These are phyloP conservation scores for Ophioninae sp. DNA, from an alignment of 2,888 invertebrate genomes.

Conservation along the genomic window DNA sequence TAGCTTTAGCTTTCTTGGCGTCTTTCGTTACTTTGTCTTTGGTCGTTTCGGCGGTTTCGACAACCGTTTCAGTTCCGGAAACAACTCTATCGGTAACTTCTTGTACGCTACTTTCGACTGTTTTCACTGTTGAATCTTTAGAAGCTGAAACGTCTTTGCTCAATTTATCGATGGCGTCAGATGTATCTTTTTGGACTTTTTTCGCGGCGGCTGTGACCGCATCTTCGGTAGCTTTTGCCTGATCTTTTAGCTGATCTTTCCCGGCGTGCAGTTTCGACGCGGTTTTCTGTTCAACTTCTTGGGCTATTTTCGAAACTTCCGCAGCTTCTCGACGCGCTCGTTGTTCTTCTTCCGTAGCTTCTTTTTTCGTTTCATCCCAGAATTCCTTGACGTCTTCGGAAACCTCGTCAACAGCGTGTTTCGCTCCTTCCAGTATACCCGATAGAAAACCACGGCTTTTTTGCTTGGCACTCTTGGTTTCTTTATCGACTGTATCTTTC, in stretches of 20 bases:
- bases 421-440: constrained; percentile 64
- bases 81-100: constrained; percentile 49
- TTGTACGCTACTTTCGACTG: constrained; percentile 73
- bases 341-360: constrained; percentile 62
- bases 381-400: constrained; percentile 67
- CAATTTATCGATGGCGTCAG: constrained; percentile 64
- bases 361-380: constrained; percentile 64
- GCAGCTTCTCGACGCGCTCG: constrained; percentile 46
- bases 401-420: constrained; percentile 64
- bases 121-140: constrained; percentile 73
- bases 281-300: constrained; percentile 58
- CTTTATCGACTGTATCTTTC: constrained; percentile 54
- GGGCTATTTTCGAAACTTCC: constrained; percentile 55
- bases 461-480: constrained; percentile 56
- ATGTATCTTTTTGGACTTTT: constrained; percentile 81
- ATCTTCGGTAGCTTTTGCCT: constrained; percentile 72
- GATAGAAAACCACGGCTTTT: constrained; percentile 64
- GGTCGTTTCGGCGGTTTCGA: constrained; percentile 75
- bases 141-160: constrained; percentile 43
- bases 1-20: constrained; percentile 64
- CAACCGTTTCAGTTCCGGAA: constrained; percentile 34
- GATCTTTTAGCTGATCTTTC: constrained; percentile 69
- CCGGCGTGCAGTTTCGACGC: constrained; percentile 62
- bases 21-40: constrained; percentile 64
- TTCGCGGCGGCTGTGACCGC: constrained; percentile 82